phyloP scores from a whole-genome alignment of 2,113 vertebrate genomes.

The Heterocephalus glaber region DNA sequence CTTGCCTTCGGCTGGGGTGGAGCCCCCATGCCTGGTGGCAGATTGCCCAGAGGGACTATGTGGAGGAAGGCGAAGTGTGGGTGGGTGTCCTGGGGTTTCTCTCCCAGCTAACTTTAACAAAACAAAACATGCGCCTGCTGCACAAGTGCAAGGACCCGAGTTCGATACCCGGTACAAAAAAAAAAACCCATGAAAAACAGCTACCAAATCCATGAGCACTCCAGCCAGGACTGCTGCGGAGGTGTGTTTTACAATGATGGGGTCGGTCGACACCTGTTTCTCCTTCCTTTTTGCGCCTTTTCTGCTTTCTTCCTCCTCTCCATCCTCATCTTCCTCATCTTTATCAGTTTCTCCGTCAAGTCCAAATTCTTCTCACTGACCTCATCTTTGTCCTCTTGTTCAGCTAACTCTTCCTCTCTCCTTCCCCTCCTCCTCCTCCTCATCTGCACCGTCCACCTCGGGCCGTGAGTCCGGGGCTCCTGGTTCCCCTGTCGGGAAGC shows the following conservation, averaged over 20 bases:
- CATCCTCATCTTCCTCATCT: slow-evolving; percentile 87
- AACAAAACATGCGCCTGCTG: no score
- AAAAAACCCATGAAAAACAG: slow-evolving; percentile 31
- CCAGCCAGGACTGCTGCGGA: slow-evolving; percentile 90
- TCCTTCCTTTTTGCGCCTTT: slow-evolving; percentile 94
- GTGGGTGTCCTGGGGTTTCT: slow-evolving; percentile 83
- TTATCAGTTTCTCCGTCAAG: not conserved
- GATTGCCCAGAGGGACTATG: slow-evolving; percentile 87
- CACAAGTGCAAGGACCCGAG: no score
- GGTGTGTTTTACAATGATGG: no score
- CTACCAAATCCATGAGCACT: slow-evolving; percentile 87
- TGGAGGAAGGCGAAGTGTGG: slow-evolving; percentile 90
- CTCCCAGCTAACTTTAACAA: slow-evolving; percentile 77
- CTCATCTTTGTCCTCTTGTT: not conserved
- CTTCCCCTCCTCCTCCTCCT: not conserved
- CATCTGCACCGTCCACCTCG: not conserved
- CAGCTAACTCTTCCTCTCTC: not conserved
- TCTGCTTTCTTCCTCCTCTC: slow-evolving; percentile 86
- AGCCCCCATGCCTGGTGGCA: slow-evolving; percentile 79
- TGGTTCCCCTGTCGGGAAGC: not conserved
- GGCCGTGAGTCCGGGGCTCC: not conserved
- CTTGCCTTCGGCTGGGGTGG: no score
- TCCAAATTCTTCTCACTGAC: not conserved
- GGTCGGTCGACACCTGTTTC: no score
- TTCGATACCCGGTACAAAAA: no score